These are phyloP conservation scores for Serrognathus titanus DNA, from an alignment of 2,888 invertebrate species.

Conservation along the genomic window DNA sequence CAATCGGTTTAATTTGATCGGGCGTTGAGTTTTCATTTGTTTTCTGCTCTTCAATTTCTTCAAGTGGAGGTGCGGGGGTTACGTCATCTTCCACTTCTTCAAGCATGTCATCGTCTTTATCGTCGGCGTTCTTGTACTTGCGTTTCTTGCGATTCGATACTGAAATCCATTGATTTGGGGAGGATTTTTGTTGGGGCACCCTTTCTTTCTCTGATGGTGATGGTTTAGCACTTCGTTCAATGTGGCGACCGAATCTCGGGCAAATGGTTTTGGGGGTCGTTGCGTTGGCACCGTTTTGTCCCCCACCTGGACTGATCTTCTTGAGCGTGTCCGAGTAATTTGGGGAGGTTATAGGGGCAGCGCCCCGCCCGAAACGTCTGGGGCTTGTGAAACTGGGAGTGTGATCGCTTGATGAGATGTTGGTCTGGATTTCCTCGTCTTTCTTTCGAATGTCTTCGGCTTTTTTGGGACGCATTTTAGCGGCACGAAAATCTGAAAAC, in stretches of 20 bases:
- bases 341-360: not conserved
- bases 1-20: conserved; percentile 30
- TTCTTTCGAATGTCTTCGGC: not conserved
- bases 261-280: not conserved
- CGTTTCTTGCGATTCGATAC: conserved; percentile 46
- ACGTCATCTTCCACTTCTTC: conserved; percentile 5
- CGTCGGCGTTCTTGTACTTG: conserved; percentile 33
- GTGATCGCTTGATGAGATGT: not conserved
- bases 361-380: no score
- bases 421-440: not conserved
- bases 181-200: not conserved
- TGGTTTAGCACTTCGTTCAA: not conserved
- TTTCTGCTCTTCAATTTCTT: not conserved
- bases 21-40: not conserved
- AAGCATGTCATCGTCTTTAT: conserved; percentile 13
- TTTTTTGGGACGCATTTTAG: not conserved
- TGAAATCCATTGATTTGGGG: conserved; percentile 41
- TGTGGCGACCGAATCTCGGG: conserved; percentile 4
- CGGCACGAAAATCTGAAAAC: not conserved
- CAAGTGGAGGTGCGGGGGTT: not conserved
- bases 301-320: not conserved
- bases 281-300: not conserved
- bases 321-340: conserved; percentile 23
- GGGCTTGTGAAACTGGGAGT: not conserved
- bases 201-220: not conserved